phyloP scores from a whole-genome alignment of 2,888 invertebrate species.

The Tromatobia lineatoria region DNA sequence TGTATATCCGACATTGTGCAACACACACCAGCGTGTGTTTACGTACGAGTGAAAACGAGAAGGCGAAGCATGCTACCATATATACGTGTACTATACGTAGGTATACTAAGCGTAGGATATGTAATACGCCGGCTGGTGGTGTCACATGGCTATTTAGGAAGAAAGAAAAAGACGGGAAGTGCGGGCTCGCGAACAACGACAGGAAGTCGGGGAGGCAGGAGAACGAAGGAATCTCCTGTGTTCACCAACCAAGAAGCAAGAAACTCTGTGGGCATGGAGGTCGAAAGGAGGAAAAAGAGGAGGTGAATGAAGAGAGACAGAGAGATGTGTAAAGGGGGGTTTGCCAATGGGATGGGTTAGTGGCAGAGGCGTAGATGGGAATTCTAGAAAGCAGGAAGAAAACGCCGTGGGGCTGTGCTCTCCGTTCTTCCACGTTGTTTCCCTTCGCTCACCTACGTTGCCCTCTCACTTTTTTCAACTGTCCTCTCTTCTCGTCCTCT shows the following conservation, averaged over 20 bases:
- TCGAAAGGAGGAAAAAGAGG: constrained; percentile 37
- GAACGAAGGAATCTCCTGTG: constrained; percentile 57
- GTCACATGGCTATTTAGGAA: constrained; percentile 78
- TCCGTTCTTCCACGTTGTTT: constrained; percentile 53
- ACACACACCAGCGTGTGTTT: constrained; percentile 26
- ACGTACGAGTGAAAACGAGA: constrained; percentile 23
- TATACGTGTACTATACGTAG: background rate
- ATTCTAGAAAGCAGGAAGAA: constrained; percentile 70
- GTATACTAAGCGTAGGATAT: constrained; percentile 66
- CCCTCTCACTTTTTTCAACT: constrained; percentile 43
- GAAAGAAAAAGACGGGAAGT: constrained; percentile 53
- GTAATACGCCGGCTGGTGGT: constrained; percentile 76
- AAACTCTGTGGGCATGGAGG: constrained; percentile 42
- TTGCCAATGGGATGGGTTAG: constrained; percentile 50
- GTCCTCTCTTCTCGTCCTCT: constrained; percentile 18
- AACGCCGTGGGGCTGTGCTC: constrained; percentile 72
- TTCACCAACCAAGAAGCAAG: constrained; percentile 55
- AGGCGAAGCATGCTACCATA: background rate
- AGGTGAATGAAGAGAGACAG: constrained; percentile 23
- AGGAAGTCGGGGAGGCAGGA: constrained; percentile 43
- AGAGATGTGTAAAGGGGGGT: constrained; percentile 34
- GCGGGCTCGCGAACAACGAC: constrained; percentile 14
- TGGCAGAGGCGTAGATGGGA: constrained; percentile 63
- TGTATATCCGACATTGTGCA: constrained; percentile 6
- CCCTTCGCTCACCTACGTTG: constrained; percentile 39